Evolutionary conservation across 2,797 vertebrate species (phyloP), one percentile per base, ranked within the genome.

Genomic region (Trematomus bernacchii): DNA sequence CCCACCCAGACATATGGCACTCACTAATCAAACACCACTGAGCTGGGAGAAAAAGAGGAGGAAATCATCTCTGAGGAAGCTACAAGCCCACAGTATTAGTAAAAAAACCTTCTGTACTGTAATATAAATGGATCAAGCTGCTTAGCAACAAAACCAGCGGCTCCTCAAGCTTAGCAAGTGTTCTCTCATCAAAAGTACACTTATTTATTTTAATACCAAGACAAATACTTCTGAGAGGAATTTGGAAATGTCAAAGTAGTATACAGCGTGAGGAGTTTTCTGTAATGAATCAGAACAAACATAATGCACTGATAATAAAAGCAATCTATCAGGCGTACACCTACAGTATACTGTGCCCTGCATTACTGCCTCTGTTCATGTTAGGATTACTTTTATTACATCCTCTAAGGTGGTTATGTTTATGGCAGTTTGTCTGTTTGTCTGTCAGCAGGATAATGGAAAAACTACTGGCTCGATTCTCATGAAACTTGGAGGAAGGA

Each of bases 81-180:
- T 30, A 9, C 2, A 6, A 54, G 64, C 2, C 0, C 44, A n/a
- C 55, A 44, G 50, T 14, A 51, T 76, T 65, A 71, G 69, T 58
- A 55, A 60, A 79, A 54, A 80, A 79, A 83, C n/a, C 43, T 19
- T n/a, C 69, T 27, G 68, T 46, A 68, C 53, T 74, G 67, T 71
- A 63, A 74, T 63, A 79, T 80, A 55, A 84, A 84, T 77, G 79
- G 75, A 79, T 84, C 65, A 83, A 85, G 86, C 83, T 88, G 88
- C 87, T 73, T 58, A 87, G 89, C 85, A 91, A 90, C 89, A 80
- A 76, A 86, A 79, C 53, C 69, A 53, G 57, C 66, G 44, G 64
- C 64, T 82, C 33, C 66, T 7, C 46, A 6, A 76, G 53, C 66
- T 71, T 23, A 54, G 69, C 19, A 54, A 67, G 57, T 48, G n/a